A percentile compares a stretch with the other conserved stretches of the same genome.
Evolutionary conservation across 2,888 invertebrate genomes (phyloP).

Genomic region (Phyllotreta cruciferae): DNA sequence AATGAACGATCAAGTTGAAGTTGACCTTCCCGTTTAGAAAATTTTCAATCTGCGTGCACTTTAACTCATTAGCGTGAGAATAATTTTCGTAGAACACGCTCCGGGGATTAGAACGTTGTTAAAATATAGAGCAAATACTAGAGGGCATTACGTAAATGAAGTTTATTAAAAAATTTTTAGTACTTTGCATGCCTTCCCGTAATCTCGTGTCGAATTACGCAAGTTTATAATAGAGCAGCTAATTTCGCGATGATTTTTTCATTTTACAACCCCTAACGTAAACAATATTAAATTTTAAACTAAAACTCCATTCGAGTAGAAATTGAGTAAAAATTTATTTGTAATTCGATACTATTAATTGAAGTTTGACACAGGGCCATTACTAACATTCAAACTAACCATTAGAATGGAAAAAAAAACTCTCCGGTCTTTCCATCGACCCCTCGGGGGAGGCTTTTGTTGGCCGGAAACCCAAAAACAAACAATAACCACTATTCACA

Average conservation of each 20-base stretch:
- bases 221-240: too few species aligned
- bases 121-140: constrained; percentile 11
- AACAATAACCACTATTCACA: constrained; percentile 26
- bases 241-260: too few species aligned
- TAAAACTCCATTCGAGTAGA: background rate
- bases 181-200: too few species aligned
- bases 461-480: constrained; percentile 8
- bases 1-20: too few species aligned
- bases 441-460: background rate
- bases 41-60: constrained; percentile 12
- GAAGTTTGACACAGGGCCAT: background rate
- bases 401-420: background rate
- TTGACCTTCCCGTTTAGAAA: background rate
- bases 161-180: too few species aligned
- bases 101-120: constrained; percentile 9
- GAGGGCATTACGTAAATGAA: constrained; percentile 9
- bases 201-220: too few species aligned
- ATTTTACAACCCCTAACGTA: too few species aligned
- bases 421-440: background rate
- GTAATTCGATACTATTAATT: background rate
- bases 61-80: constrained; percentile 14
- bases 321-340: too few species aligned
- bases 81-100: constrained; percentile 11
- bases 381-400: too few species aligned
- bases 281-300: too few species aligned